Percentiles rank a stretch among this genome's conserved stretches.
Evolutionary conservation across 2,113 vertebrate genomes (phyloP).

Genomic region (Poicephalus meyeri): DNA sequence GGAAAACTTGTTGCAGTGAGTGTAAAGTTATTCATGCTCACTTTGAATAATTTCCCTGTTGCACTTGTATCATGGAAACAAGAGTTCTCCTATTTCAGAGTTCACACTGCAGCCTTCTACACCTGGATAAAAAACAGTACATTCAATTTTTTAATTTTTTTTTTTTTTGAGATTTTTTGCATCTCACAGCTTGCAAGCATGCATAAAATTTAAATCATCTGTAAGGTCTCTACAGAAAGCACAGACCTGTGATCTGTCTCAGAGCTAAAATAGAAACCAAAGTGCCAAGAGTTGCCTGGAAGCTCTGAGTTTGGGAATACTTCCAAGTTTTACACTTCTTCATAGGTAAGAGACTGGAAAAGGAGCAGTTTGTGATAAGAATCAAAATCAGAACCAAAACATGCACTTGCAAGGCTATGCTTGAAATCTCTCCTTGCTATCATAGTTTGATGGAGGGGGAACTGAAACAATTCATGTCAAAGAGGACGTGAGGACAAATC

Average conservation of each 20-base stretch:
- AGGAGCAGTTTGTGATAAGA: not conserved
- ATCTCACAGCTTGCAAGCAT: not conserved
- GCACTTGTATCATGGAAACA: not conserved
- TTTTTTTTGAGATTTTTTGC: not conserved
- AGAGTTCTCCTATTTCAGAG: not conserved
- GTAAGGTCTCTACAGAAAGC: not conserved
- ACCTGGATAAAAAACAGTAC: not conserved
- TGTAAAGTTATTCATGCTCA: not conserved
- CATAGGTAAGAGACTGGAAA: not conserved
- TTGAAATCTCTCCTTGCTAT: not conserved
- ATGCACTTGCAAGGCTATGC: not conserved
- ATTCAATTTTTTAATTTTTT: not conserved
- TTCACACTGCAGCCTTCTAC: not conserved
- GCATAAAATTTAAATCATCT: not conserved
- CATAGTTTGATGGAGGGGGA: not conserved
- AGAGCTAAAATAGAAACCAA: not conserved
- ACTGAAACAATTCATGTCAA: not conserved
- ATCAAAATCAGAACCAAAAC: not conserved
- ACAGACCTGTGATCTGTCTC: not conserved
- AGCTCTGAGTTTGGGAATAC: not conserved
- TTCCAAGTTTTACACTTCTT: not conserved
- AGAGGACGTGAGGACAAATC: not conserved
- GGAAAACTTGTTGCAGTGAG: not conserved
- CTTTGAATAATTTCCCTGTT: not conserved
- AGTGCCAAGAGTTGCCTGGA: not conserved